Conservation (phyloP, 1,140 invertebrate genomes). For the Sitophilus oryzae region DNA sequence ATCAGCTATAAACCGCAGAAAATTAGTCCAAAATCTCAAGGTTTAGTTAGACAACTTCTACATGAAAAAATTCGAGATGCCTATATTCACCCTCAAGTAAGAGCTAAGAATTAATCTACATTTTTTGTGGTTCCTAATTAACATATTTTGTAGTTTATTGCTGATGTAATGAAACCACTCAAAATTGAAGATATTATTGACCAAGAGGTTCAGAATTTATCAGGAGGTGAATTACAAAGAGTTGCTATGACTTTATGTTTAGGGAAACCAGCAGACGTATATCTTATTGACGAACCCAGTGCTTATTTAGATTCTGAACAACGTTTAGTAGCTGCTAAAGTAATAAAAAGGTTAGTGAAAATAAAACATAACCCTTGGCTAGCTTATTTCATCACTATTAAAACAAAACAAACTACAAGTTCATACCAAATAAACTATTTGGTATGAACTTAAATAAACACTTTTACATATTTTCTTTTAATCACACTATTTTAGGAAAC, state of each 20-base stretch:
- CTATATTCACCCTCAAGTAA: slow-evolving; percentile 88
- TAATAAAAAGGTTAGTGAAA: slow-evolving; percentile 84
- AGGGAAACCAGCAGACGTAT: slow-evolving; percentile 98
- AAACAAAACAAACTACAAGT: too few species aligned
- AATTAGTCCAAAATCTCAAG: slow-evolving; percentile 96
- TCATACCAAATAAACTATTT: too few species aligned
- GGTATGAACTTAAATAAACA: too few species aligned
- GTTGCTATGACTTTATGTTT: slow-evolving; percentile 93
- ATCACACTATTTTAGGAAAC: too few species aligned
- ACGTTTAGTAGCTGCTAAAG: slow-evolving; percentile 98
- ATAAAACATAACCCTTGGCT: background rate
- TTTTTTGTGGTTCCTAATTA: too few species aligned
- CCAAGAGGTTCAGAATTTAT: slow-evolving; percentile 97
- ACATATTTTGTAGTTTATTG: slow-evolving; percentile 78
- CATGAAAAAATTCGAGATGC: slow-evolving; percentile 97
- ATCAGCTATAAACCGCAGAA: slow-evolving; percentile 99
- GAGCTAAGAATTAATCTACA: too few species aligned
- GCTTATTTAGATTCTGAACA: slow-evolving; percentile 99
- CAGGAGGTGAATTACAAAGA: slow-evolving; percentile 98
- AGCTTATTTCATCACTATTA: too few species aligned
- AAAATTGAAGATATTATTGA: slow-evolving; percentile 98
- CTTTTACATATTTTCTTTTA: too few species aligned
- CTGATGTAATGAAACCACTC: slow-evolving; percentile 98
- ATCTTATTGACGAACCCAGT: slow-evolving; percentile 98
- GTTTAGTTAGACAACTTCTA: slow-evolving; percentile 83